A percentile compares a stretch with the other conserved stretches of the same genome.
These are phyloP conservation scores for Phenganax marumi DNA, from an alignment of 92 coral and sea anemone genomes.

Conservation along the genomic window DNA sequence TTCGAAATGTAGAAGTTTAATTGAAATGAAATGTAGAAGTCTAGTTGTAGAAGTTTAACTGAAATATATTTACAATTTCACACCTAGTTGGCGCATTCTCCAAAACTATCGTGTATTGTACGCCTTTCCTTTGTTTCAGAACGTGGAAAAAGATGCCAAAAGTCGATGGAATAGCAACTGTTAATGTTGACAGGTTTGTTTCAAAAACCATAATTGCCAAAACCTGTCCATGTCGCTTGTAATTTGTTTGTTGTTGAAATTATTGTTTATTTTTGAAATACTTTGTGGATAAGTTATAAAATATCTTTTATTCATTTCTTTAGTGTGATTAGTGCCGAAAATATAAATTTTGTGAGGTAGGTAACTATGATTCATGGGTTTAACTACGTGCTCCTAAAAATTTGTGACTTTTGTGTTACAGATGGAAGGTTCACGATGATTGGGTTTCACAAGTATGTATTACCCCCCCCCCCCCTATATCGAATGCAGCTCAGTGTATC, in stretches of 20 bases:
- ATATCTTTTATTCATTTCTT: constrained; percentile 7
- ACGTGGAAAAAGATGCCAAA: constrained; percentile 99
- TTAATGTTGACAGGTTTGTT: constrained; percentile 90
- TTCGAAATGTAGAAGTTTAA: no score
- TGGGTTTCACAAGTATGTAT: constrained; percentile 82
- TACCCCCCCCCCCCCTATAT: no score
- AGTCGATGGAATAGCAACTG: constrained; percentile 99
- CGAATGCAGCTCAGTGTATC: no score
- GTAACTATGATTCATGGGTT: not conserved
- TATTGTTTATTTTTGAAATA: constrained; percentile 12
- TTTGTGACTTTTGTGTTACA: constrained; percentile 18
- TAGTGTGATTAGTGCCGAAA: constrained; percentile 92
- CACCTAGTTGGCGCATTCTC: not conserved
- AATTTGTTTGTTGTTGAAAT: not conserved
- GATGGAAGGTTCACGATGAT: constrained; percentile 98
- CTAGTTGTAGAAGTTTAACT: no score
- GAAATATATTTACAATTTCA: no score
- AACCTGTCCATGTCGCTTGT: not conserved
- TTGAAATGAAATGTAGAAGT: no score
- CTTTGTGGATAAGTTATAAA: not conserved
- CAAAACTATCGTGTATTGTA: not conserved
- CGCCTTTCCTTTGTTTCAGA: constrained; percentile 38
- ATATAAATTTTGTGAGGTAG: constrained; percentile 86
- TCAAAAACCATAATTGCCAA: not conserved
- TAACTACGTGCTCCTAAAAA: not conserved